Conservation (phyloP, 1,140 invertebrate genomes). For the Galendromus occidentalis region DNA sequence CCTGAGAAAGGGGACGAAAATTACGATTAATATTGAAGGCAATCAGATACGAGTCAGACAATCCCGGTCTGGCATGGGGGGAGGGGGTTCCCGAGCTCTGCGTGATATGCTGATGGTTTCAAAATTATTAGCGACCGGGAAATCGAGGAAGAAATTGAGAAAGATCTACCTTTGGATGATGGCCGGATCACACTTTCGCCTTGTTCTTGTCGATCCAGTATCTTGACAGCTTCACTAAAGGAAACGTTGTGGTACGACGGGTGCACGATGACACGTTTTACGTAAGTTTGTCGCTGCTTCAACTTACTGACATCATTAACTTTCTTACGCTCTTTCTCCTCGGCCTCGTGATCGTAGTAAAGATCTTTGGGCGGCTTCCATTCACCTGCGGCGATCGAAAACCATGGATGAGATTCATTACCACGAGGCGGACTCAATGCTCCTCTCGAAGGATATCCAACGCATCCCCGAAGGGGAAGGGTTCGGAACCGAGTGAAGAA, state of each 20-base stretch:
- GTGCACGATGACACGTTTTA: constrained; percentile 92
- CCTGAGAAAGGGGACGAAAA: constrained; percentile 40
- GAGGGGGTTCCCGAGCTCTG: no score
- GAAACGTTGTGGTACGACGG: constrained; percentile 92
- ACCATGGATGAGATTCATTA: no score
- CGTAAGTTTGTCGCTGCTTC: constrained; percentile 54
- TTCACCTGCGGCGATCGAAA: neutral
- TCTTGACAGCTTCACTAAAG: constrained; percentile 70
- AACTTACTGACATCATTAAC: constrained; percentile 57
- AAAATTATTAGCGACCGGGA: no score
- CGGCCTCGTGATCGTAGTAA: constrained; percentile 72
- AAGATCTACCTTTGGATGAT: constrained; percentile 71
- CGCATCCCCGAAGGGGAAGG: constrained; percentile 7
- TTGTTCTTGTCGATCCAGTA: constrained; percentile 76
- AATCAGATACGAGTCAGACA: no score
- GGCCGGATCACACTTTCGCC: constrained; percentile 90
- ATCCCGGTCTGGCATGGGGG: no score
- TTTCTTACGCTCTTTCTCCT: constrained; percentile 53
- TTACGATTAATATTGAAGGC: constrained; percentile 12
- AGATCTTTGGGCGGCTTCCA: constrained; percentile 56
- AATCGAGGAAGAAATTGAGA: no score
- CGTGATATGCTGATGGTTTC: no score
- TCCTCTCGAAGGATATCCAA: no score
- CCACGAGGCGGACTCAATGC: no score
- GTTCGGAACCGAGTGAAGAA: constrained; percentile 1